Evolutionary conservation across 2,113 vertebrate genomes (phyloP), one percentile per base, ranked within the genome.

Genomic region (Myiozetetes cayanensis): DNA sequence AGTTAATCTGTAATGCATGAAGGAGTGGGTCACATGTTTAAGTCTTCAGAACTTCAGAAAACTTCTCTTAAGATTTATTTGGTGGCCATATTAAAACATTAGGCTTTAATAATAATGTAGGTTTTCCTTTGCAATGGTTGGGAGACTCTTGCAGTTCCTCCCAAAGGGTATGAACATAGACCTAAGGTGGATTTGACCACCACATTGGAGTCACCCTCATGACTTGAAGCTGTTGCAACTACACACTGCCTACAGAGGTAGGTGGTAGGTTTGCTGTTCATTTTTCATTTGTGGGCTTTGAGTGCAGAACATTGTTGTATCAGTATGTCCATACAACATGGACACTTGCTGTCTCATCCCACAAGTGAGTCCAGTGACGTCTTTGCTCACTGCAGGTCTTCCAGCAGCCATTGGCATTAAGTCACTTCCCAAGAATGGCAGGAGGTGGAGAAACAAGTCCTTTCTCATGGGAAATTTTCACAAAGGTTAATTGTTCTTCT

Each of bases 381-480:
- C 10, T 71, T 74, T 74, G 33, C 46, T 65, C 30, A 23, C 30
- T 84, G 47, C 27, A 62, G 35, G 7, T 55, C 33, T 71, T 94
- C 58, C 43, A 46, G 30, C 19, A 85, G 43, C 11, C 49, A 24
- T 16, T 37, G 35, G 28, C n/a, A 37, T 12, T 12, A 52, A 62
- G 59, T 66, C 43, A 53, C 33, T 77, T 77, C 56, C 22, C 47
- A 80, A 35, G 47, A 96, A 78, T 7, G 18, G 28, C 55, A 84
- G 41, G 59, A 86, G 19, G 11, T 43, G 56, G 33, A 75, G 33
- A 87, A 72, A 49, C 2, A 30, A 47, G 13, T 43, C 16, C 37
- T 52, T 93, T 88, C 41, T 28, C 80, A 56, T 31, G 86, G 75
- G 83, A 96, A 93, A 71, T 77, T 93, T 88, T 81, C 70, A 59